Base-by-base conservation (phyloP, 1,140 invertebrate genomes). In the Bombus pyrosoma region DNA sequence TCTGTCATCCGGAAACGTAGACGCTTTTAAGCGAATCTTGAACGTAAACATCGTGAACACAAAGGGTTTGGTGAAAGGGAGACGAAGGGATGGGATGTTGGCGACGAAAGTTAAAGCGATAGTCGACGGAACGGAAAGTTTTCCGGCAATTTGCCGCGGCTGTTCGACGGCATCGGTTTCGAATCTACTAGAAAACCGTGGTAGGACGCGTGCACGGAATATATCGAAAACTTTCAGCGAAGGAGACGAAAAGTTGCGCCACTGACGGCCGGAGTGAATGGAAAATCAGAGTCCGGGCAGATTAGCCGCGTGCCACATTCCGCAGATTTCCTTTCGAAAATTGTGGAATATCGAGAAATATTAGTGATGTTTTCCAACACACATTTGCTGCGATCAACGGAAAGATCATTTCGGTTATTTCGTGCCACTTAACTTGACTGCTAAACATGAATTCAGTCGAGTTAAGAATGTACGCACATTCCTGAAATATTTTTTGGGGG, bases 151-250 rank as follows among this genome's bases (percentile, higher is more conserved):
- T 88, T 89, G 43, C 25, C 59, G 37, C 43, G 25, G n/a, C 32
- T 39, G 64, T n/a, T 68, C 41, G 43, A 18, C n/a, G n/a, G 62
- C 73, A n/a, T 59, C 32, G 79, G 62, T 89, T 88, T 86, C 47
- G 32, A 68, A 89, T 85, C 66, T 62, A 82, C 68, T 85, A 41
- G 57, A 69, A 87, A 76, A 53, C 66, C 68, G 53, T 47, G 62
- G 22, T 3, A 25, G n/a, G 6, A 62, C 47, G 47, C 71, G 71
- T 73, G 66, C 25, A 83, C 64, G 32, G 43, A 88, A 87, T 77
- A 87, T n/a, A 69, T 39, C 25, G 34, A 15, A 9, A 77, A 77
- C 43, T 43, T 25, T 6, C 25, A 18, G 10, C 28, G 39, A 3
- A 59, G 10, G 22, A 18, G 75, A 2, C 32, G 53, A 22, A 85